Conservation (phyloP, 64 coral and sea anemone species). For the Dendronephthya gigantea region DNA sequence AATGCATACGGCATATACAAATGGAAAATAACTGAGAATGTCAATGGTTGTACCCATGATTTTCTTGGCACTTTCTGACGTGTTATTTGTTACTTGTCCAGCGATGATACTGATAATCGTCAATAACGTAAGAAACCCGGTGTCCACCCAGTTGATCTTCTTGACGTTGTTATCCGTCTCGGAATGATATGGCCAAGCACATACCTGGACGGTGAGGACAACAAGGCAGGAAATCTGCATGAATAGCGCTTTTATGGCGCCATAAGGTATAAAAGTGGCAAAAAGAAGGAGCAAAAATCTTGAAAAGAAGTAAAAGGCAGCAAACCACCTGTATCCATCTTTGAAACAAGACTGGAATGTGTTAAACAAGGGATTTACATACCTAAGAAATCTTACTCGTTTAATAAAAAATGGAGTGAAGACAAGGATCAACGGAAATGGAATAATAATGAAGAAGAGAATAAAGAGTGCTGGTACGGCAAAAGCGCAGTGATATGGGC, state of each 20-base stretch:
- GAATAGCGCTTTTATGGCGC: slow-evolving; percentile 16
- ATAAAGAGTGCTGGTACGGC: slow-evolving; percentile 17
- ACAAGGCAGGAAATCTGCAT: slow-evolving; percentile 28
- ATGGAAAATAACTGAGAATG: slow-evolving; percentile 4
- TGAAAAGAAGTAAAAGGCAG: slow-evolving; percentile 46
- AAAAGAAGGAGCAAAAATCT: slow-evolving; percentile 17
- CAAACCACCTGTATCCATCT: slow-evolving; percentile 19
- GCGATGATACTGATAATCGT: slow-evolving; percentile 32
- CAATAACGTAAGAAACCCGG: slow-evolving; percentile 10
- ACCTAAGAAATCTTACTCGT: background rate
- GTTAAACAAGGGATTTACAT: slow-evolving; percentile 30
- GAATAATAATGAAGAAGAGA: slow-evolving; percentile 22
- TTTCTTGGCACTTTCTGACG: background rate
- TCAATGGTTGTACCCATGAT: background rate
- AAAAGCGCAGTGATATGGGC: background rate
- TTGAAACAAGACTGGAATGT: slow-evolving; percentile 45
- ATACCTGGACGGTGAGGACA: slow-evolving; percentile 13
- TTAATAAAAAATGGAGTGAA: slow-evolving; percentile 43
- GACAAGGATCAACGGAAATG: slow-evolving; percentile 37
- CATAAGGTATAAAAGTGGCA: slow-evolving; percentile 30
- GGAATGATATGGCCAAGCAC: slow-evolving; percentile 5
- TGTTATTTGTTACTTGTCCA: slow-evolving; percentile 26
- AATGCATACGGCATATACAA: slow-evolving; percentile 21
- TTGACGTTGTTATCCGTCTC: too few species aligned
- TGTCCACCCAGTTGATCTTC: slow-evolving; percentile 29